Evolutionary conservation across 2,797 vertebrate species (phyloP).

Genomic region (Otolemur crassicaudatus): DNA sequence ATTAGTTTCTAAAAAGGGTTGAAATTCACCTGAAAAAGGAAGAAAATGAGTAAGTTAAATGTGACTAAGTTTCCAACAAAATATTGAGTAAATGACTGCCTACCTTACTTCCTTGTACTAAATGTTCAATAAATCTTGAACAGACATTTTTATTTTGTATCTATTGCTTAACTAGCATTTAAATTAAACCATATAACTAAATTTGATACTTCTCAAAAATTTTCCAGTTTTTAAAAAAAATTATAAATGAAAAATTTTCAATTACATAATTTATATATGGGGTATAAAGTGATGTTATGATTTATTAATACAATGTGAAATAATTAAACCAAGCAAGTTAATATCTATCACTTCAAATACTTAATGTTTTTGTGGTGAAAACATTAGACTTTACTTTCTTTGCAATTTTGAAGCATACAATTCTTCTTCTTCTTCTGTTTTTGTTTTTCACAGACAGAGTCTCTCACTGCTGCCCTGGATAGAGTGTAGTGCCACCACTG

Average conservation of each 20-base stretch:
- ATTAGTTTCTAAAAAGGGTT: slow-evolving; percentile 43
- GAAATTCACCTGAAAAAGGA: slow-evolving; percentile 12
- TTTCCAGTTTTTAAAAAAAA: not conserved
- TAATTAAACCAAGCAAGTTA: not conserved
- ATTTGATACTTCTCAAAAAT: not conserved
- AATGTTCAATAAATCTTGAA: slow-evolving; percentile 1
- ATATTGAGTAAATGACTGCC: slow-evolving; percentile 45
- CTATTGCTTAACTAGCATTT: slow-evolving; percentile 24
- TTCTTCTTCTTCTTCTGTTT: not conserved
- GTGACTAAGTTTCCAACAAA: not conserved
- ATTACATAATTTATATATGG: not conserved
- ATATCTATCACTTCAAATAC: not conserved
- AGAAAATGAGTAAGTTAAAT: slow-evolving; percentile 44
- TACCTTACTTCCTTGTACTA: not conserved
- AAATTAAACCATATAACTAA: slow-evolving; percentile 30
- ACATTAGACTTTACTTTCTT: not conserved
- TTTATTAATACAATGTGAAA: not conserved
- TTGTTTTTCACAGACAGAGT: too few species aligned
- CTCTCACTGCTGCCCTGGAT: too few species aligned
- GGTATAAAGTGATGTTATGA: not conserved
- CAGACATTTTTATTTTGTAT: slow-evolving; percentile 40
- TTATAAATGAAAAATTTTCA: not conserved
- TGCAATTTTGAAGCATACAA: not conserved
- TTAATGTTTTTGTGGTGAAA: not conserved
- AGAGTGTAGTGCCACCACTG: too few species aligned